Evolutionary conservation across 2,797 vertebrate species (phyloP).

Genomic region (Molossus molossus): DNA sequence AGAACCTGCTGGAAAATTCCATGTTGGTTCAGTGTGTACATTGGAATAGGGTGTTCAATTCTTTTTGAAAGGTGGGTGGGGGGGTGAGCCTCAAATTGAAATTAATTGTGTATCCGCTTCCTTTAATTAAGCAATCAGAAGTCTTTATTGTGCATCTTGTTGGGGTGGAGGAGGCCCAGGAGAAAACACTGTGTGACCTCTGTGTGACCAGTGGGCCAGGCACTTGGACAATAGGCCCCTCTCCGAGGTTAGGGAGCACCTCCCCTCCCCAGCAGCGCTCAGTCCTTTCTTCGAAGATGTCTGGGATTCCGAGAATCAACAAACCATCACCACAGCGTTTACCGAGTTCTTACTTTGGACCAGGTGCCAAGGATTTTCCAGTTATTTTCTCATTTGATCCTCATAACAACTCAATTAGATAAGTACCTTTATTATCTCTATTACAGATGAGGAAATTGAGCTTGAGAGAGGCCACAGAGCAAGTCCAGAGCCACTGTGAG

Average conservation of each 20-base stretch:
- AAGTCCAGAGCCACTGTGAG: background rate
- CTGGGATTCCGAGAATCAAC: background rate
- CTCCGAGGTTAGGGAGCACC: background rate
- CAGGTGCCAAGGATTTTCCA: background rate
- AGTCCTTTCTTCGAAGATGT: background rate
- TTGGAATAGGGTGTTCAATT: slow-evolving; percentile 84
- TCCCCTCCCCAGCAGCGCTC: background rate
- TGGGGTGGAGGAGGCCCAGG: background rate
- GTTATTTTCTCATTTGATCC: slow-evolving; percentile 7
- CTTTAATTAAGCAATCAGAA: slow-evolving; percentile 77
- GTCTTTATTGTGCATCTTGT: slow-evolving; percentile 56
- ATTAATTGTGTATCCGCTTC: slow-evolving; percentile 87
- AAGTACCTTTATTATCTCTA: slow-evolving; percentile 7
- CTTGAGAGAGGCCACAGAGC: background rate
- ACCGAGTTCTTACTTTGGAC: background rate
- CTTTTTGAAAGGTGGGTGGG: slow-evolving; percentile 65
- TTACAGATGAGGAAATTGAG: background rate
- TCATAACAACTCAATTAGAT: slow-evolving; percentile 42
- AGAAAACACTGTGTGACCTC: background rate
- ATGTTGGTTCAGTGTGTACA: slow-evolving; percentile 88
- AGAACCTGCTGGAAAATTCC: slow-evolving; percentile 88
- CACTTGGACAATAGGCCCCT: background rate
- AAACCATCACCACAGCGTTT: background rate
- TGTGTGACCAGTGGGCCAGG: background rate
- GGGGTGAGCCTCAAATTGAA: slow-evolving; percentile 84